Evolutionary conservation across 2,888 invertebrate species (phyloP), one percentile per base, ranked within the genome.

Genomic region (Alloplasta piceator): DNA sequence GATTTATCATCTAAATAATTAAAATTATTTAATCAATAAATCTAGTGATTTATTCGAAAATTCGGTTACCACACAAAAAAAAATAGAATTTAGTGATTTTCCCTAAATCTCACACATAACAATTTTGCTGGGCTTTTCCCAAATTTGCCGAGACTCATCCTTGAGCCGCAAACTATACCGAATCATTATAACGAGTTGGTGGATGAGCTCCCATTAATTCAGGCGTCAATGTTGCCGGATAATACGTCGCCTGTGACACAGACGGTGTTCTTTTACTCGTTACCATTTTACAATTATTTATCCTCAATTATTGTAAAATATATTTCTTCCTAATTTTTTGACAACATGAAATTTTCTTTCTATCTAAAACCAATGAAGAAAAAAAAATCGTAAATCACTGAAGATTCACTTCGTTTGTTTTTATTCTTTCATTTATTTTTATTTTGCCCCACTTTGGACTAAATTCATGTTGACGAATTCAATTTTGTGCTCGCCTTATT

Each of bases 121-220:
- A 26, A 26, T 26, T 26, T 26, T 26, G 26, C 3, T 26, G 3
- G 26, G 3, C 26, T 26, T 26, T 26, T 26, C 3, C 26, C 26
- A 26, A 26, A 26, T 26, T 26, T 26, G 1, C 26, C 26, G 26
- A 26, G 3, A n/a, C n/a, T n/a, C n/a, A 26, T 26, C 26, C 3
- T 26, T 26, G 26, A 26, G 3, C 3, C 1, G 26, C 26, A 3
- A 26, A 26, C 3, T 86, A 84, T 36, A 87, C 73, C 0, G 90
- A 88, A n/a, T 88, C 87, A 52, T 88, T 89, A 58, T 83, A 86
- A 82, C 91, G 92, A 6, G 89, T 84, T 4, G 92, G 92, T 3
- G 92, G 90, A 76, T 88, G 87, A 6, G 92, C 90, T 6, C 92
- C 92, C 91, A 91, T 92, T 79, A 91, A 92, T 0, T 86, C 87